Evolutionary conservation across 2,113 vertebrate species (phyloP).

Genomic region (Calidris pygmaea): DNA sequence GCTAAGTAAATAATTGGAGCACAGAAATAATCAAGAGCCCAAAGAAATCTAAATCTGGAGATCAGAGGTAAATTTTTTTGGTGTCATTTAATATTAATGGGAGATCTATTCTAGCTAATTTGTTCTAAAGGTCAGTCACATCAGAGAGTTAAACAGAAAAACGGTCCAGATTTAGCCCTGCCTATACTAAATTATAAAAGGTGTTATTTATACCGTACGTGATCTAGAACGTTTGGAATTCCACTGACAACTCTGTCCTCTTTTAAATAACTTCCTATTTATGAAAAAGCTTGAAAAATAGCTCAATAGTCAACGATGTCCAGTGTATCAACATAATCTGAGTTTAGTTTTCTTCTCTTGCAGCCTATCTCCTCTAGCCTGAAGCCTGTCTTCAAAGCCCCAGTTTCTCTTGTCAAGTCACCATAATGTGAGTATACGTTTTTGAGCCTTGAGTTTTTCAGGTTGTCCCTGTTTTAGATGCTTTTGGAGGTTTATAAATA

Average conservation of each 20-base stretch:
- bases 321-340: neutral
- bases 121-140: constrained; percentile 64
- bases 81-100: constrained; percentile 66
- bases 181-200: constrained; percentile 54
- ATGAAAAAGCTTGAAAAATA: neutral
- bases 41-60: neutral
- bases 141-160: constrained; percentile 51
- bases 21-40: constrained; percentile 37
- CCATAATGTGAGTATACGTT: neutral
- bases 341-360: neutral
- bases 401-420: neutral
- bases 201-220: neutral
- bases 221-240: neutral
- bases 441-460: neutral
- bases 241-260: neutral
- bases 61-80: constrained; percentile 2
- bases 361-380: neutral
- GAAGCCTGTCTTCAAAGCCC: neutral
- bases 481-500: neutral
- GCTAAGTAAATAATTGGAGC: constrained; percentile 45
- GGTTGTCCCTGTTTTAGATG: neutral
- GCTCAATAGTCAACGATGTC: neutral
- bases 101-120: constrained; percentile 44
- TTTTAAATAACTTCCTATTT: neutral
- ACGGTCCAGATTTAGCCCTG: constrained; percentile 11